Conservation (phyloP, 2,797 vertebrate genomes). For the Phrynocephalus forsythii region DNA sequence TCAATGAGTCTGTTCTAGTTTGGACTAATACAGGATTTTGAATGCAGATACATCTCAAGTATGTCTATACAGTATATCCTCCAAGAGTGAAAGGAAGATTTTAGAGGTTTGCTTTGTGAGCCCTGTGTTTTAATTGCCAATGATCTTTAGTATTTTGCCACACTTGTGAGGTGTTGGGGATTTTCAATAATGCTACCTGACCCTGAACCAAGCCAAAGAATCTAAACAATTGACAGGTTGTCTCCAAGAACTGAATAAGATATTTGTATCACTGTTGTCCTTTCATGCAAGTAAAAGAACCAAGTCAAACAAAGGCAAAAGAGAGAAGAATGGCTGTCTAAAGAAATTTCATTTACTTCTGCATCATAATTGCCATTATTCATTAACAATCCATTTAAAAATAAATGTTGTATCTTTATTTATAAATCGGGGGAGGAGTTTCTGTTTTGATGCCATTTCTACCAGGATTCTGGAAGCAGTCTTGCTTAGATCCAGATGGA, state of each 20-base stretch:
- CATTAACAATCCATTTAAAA: conserved; percentile 50
- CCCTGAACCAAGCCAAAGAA: conserved; percentile 62
- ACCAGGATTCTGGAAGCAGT: conserved; percentile 43
- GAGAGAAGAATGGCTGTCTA: conserved; percentile 62
- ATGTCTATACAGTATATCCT: neutral
- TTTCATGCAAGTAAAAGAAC: conserved; percentile 59
- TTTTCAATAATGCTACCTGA: conserved; percentile 51
- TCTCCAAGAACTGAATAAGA: conserved; percentile 51
- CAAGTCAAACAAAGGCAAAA: conserved; percentile 66
- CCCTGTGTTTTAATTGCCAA: conserved; percentile 24
- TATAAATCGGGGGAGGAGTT: neutral
- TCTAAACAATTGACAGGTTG: conserved; percentile 45
- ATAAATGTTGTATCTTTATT: neutral
- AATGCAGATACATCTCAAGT: conserved; percentile 37
- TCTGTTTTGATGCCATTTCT: neutral
- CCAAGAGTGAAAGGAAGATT: neutral
- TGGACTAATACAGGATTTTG: conserved; percentile 2
- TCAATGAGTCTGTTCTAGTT: no score
- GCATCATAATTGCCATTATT: conserved; percentile 58
- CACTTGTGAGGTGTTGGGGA: conserved; percentile 44
- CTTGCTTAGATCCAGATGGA: conserved; percentile 32
- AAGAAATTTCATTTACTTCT: conserved; percentile 71
- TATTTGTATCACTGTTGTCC: conserved; percentile 61
- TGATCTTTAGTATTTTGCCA: conserved; percentile 35
- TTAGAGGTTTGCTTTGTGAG: conserved; percentile 38